Conservation (phyloP, 2,888 invertebrate species). For the Galeruca laticollis region DNA sequence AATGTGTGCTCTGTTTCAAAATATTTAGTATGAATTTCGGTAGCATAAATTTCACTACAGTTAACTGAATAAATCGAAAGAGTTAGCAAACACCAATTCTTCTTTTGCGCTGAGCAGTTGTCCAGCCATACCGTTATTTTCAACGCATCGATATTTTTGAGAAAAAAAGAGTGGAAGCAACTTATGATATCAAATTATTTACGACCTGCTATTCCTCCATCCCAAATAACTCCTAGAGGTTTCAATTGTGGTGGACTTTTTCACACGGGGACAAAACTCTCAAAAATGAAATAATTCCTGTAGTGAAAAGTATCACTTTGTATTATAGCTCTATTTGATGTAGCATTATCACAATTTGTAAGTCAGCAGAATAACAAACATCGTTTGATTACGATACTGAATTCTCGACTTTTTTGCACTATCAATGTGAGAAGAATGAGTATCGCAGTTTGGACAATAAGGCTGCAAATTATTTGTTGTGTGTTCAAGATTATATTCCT, state of each 20-base stretch:
- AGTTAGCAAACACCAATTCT: background rate
- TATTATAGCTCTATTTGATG: background rate
- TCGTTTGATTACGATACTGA: background rate
- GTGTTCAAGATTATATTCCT: no score
- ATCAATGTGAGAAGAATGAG: no score
- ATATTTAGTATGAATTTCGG: no score
- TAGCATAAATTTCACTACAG: no score
- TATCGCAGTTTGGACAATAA: no score
- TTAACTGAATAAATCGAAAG: no score
- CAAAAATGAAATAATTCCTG: background rate
- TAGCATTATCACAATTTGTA: background rate
- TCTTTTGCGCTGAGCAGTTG: background rate
- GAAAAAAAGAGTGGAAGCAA: background rate
- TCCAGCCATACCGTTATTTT: background rate
- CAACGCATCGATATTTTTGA: background rate
- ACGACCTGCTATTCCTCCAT: background rate
- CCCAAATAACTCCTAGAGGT: background rate
- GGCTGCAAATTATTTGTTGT: no score
- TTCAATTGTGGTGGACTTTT: background rate
- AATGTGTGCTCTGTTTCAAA: no score
- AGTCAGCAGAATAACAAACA: background rate
- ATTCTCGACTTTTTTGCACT: no score
- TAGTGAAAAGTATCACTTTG: background rate
- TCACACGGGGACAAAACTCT: background rate
- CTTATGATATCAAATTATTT: background rate